These are phyloP conservation scores for Mesitornis unicolor DNA, from an alignment of 2,113 vertebrate genomes.

Conservation along the genomic window DNA sequence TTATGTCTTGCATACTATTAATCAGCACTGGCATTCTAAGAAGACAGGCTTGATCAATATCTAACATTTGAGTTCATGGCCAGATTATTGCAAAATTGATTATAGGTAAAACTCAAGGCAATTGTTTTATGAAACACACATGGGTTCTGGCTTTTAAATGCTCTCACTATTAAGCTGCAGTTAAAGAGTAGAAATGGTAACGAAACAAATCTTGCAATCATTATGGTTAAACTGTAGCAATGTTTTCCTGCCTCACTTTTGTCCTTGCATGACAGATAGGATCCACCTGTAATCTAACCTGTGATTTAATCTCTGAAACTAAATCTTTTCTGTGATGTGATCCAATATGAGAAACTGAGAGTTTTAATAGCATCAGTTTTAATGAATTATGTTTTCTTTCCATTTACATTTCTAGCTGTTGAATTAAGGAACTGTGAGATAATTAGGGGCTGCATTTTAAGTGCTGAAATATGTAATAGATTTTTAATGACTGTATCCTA, in stretches of 20 bases:
- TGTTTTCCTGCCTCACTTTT: neutral
- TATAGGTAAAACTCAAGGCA: neutral
- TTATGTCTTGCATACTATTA: neutral
- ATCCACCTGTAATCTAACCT: neutral
- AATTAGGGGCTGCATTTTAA: neutral
- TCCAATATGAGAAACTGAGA: neutral
- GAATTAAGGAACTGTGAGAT: neutral
- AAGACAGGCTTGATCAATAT: neutral
- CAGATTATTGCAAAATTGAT: conserved; percentile 36
- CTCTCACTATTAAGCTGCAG: neutral
- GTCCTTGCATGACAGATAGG: neutral
- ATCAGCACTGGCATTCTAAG: conserved; percentile 16
- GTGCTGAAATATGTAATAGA: neutral
- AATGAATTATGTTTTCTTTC: neutral
- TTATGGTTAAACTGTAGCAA: neutral
- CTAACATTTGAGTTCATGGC: neutral
- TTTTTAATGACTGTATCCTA: neutral
- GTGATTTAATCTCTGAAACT: neutral
- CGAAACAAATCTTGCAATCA: neutral
- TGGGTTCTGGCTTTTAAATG: neutral
- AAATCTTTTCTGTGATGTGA: neutral
- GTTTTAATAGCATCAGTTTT: neutral
- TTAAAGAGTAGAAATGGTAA: neutral
- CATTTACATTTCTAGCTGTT: neutral
- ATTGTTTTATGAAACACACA: neutral